Base-by-base conservation (phyloP, 2,113 vertebrate genomes). In the Maccullochella peelii region DNA sequence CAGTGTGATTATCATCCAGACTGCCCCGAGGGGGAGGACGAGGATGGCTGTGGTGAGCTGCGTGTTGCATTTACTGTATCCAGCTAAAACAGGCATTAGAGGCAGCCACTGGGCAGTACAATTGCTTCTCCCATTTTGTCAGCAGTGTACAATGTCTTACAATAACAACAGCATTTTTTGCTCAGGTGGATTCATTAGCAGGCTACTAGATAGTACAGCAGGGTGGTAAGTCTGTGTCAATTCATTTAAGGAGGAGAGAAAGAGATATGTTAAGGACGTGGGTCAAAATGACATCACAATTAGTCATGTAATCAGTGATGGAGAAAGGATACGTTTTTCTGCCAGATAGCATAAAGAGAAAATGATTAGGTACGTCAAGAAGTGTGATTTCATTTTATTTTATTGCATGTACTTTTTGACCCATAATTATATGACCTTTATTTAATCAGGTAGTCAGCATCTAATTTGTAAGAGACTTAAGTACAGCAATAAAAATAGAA, bases 1-100 rank as follows among this genome's bases (percentile, higher is more conserved):
- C 84, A 82, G 74, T 95, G 93, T 83, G 25, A 94, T 85, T 95
- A 95, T 83, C 70, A 36, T 10, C 49, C 88, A 58, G 89, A 95
- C 91, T 94, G 63, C 59, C 92, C 94, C 0, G 70, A 88, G 18
- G 94, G 90, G 49, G 92, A 94, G 69, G 83, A 92, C 36, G 94
- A 95, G 85, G 90, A 88, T 0, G 84, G 58, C 67, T 95, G 92
- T 21, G 91, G 95, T 96, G 82, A 80, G 78, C 59, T 85, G 23
- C 44, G 16, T 65, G 49, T 50, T 67, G 27, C 11, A 54, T 59
- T 73, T 15, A 65, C 21, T 69, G 6, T 55, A 36, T 36, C 8
- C 2, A 38, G 71, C 25, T 61, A 50, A 40, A 59, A 58, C 15
- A 25, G n/a, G 20, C 62, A 25, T 42, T 27, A 20, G 27, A 73